Evolutionary conservation across 2,113 vertebrate genomes (phyloP).

Genomic region (Phalacrocorax brasilianus): DNA sequence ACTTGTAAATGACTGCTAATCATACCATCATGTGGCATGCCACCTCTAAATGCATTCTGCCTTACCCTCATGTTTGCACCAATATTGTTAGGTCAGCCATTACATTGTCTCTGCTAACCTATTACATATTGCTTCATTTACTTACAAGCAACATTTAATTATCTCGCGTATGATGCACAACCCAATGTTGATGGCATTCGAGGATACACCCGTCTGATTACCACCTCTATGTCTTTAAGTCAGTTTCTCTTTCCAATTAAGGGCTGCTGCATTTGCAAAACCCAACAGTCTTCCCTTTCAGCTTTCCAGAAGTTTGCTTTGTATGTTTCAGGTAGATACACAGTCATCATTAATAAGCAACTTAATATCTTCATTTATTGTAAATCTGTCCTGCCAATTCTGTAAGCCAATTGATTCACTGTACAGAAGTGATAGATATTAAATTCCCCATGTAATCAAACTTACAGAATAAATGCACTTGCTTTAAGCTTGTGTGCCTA

Average conservation of each 20-base stretch:
- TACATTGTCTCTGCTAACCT: background rate
- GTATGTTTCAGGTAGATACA: background rate
- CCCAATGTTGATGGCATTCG: background rate
- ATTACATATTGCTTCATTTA: constrained; percentile 7
- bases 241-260: background rate
- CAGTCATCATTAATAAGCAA: background rate
- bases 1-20: background rate
- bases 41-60: background rate
- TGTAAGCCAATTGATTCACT: background rate
- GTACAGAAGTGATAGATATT: background rate
- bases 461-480: background rate
- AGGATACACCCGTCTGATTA: background rate
- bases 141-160: constrained; percentile 4
- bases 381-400: background rate
- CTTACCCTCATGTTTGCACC: background rate
- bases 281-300: background rate
- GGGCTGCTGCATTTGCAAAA: background rate
- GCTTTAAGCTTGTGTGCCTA: background rate
- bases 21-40: background rate
- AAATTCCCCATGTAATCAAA: background rate
- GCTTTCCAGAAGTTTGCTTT: background rate
- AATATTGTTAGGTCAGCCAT: background rate
- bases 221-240: background rate
- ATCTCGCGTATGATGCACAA: background rate
- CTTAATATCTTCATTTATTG: background rate